A percentile compares a stretch with the other conserved stretches of the same genome.
Evolutionary conservation across 1,140 invertebrate genomes (phyloP).

Genomic region (Eupristina koningsbergeri): DNA sequence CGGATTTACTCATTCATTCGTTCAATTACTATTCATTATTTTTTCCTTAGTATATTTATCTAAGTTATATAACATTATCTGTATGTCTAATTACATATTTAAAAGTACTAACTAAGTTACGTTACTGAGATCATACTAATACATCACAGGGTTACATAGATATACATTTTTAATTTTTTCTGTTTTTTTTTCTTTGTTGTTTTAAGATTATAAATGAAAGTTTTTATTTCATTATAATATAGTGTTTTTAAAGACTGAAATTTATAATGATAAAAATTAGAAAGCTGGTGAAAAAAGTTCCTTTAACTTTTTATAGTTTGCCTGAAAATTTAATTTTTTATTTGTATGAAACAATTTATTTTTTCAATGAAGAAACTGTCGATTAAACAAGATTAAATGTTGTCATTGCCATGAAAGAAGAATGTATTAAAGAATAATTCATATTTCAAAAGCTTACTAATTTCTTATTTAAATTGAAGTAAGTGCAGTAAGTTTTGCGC

Average conservation of each 20-base stretch:
- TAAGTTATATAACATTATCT: constrained; percentile 39
- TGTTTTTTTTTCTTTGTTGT: constrained; percentile 58
- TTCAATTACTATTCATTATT: constrained; percentile 48
- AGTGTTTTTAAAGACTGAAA: not conserved
- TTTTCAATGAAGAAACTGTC: not conserved
- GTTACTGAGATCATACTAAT: constrained; percentile 75
- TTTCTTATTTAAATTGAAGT: constrained; percentile 40
- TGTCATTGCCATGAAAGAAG: constrained; percentile 28
- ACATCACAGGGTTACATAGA: constrained; percentile 75
- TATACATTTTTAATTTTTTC: constrained; percentile 62
- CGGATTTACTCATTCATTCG: constrained; percentile 52
- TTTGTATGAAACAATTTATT: constrained; percentile 18
- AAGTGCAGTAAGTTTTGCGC: constrained; percentile 13
- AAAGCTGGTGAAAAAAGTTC: constrained; percentile 12
- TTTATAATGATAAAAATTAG: constrained; percentile 1
- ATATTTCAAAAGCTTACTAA: constrained; percentile 35
- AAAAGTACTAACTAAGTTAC: constrained; percentile 69
- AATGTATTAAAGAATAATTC: constrained; percentile 25
- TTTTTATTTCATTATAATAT: constrained; percentile 49
- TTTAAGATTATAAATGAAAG: constrained; percentile 41
- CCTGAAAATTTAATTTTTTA: constrained; percentile 13
- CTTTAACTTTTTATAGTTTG: too few species aligned
- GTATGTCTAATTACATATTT: constrained; percentile 65
- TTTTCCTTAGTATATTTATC: constrained; percentile 55
- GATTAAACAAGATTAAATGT: not conserved